Base-by-base conservation (phyloP, 1,140 invertebrate genomes). In the Cotesia glomerata region DNA sequence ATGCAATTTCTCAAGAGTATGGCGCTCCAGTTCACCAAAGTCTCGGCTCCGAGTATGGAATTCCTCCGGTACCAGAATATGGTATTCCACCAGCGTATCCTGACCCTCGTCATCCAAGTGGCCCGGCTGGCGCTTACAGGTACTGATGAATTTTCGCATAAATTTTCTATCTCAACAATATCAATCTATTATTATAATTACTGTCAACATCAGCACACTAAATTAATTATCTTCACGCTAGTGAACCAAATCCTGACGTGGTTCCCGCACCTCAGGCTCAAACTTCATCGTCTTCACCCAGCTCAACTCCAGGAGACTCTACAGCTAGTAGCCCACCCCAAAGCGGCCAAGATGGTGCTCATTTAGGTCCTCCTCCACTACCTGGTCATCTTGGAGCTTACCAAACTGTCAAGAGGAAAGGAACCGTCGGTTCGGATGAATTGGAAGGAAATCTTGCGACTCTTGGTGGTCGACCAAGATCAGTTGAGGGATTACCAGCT, bases 381-480 rank as follows among this genome's bases (percentile, higher is more conserved):
- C 94, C 93, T 0, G 93, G 93, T 26, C 92, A 93, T 77, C 89
- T 91, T 11, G 83, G 80, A 14, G 87, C 90, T 36, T 95, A 95
- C 83, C 94, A 93, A 74, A 95, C 93, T 0, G 93, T 96, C 4
- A 94, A 94, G 81, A 91, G 95, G 84, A 94, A 95, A 87, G 92
- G 92, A 76, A 90, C 89, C 69, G 90, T 91, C 11, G 81, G 84
- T 45, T 85, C 90, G 1, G 92, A 93, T 62, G 92, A 92, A 78
- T 90, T 90, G 7, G 93, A 94, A 80, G 92, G 92, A 9, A 95
- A 95, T 81, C 89, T 95, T 36, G 93, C 92, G 5, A 94, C 93
- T 9, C 85, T 95, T 65, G 94, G 94, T 56, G 95, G 95, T 62
- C 88, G 94, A 63, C 95, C 95, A 13, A 90, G 95, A 77, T 95